Conservation (phyloP, 2,113 vertebrate genomes). For the Mirounga angustirostris region DNA sequence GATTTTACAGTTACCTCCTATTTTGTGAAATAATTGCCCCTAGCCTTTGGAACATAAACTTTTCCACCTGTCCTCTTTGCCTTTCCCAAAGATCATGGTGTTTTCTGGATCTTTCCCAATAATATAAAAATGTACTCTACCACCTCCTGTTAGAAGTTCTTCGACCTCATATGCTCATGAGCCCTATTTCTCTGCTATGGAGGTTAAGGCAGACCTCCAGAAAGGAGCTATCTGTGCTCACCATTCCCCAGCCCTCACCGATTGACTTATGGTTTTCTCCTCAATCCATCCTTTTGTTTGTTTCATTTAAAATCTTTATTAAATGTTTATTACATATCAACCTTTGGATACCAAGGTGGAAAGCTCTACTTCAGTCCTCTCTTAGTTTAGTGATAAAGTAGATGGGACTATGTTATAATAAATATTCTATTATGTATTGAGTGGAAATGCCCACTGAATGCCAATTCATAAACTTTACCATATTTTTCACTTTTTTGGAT, state of each 20-base stretch:
- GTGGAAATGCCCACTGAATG: not conserved
- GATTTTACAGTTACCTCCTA: not conserved
- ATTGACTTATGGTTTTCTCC: not conserved
- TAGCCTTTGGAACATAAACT: not conserved
- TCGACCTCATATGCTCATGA: not conserved
- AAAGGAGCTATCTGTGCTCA: not conserved
- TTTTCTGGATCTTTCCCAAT: not conserved
- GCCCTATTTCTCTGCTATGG: not conserved
- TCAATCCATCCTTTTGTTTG: not conserved
- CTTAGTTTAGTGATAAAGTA: not conserved
- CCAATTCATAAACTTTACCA: not conserved
- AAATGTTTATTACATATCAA: not conserved
- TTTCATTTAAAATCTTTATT: constrained; percentile 17
- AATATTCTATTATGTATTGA: not conserved
- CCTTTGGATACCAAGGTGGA: not conserved
- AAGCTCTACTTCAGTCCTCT: not conserved
- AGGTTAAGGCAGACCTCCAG: too few relatives aligned
- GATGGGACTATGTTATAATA: not conserved
- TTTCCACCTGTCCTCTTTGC: not conserved
- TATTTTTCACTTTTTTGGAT: constrained; percentile 18
- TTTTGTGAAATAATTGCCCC: not conserved
- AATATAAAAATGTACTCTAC: not conserved
- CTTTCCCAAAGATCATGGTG: not conserved
- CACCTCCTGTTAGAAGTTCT: not conserved
- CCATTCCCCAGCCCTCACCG: not conserved